Evolutionary conservation across 2,797 vertebrate genomes (phyloP).

Genomic region (Hyperoplus lanceolatus): DNA sequence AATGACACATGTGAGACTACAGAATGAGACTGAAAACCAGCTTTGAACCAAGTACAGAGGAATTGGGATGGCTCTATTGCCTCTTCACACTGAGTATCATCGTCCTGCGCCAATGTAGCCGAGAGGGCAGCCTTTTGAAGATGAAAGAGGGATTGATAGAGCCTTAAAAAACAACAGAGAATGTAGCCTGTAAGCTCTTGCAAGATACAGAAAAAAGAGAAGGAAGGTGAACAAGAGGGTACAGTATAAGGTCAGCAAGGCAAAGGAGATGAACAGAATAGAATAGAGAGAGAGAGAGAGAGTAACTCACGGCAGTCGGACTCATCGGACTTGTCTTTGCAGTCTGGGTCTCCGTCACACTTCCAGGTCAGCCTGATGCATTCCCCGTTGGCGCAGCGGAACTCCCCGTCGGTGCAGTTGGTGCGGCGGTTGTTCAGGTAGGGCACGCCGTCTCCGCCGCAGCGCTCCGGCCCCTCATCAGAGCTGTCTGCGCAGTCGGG

Average conservation of each 20-base stretch:
- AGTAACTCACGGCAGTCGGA: slow-evolving; percentile 92
- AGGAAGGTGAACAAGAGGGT: neutral
- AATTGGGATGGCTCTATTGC: too few relatives aligned
- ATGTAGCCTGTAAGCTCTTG: neutral
- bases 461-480: slow-evolving; percentile 90
- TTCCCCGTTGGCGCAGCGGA: slow-evolving; percentile 92
- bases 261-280: neutral
- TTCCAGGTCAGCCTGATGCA: slow-evolving; percentile 95
- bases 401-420: slow-evolving; percentile 89
- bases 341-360: slow-evolving; percentile 96
- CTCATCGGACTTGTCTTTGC: slow-evolving; percentile 98
- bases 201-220: neutral
- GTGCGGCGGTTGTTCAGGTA: slow-evolving; percentile 72
- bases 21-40: neutral
- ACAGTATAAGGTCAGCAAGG: neutral
- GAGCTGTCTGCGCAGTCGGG: slow-evolving; percentile 94
- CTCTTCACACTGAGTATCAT: neutral
- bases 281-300: neutral
- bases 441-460: slow-evolving; percentile 79
- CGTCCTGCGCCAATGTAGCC: neutral
- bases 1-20: neutral
- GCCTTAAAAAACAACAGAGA: neutral
- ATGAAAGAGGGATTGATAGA: neutral
- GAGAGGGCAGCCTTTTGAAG: neutral
- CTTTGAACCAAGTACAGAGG: neutral